Evolutionary conservation across 1,140 invertebrate genomes (phyloP).

Genomic region (Chionoecetes opilio): DNA sequence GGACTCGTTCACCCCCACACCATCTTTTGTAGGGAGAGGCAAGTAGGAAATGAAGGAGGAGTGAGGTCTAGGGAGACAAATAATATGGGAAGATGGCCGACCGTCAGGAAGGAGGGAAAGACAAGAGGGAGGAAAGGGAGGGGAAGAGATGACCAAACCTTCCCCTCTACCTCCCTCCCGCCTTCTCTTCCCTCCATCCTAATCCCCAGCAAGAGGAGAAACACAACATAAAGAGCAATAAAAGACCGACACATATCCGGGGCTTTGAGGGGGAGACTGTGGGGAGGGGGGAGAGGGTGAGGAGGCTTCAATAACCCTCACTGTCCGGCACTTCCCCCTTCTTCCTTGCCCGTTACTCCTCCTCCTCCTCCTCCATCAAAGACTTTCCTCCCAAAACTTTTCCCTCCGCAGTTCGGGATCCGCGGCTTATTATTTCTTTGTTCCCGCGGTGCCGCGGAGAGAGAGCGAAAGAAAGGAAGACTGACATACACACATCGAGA

Average conservation of each 20-base stretch:
- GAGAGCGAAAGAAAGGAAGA: background rate
- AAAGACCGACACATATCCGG: constrained; percentile 61
- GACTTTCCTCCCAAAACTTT: constrained; percentile 74
- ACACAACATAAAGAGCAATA: constrained; percentile 69
- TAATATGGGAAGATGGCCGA: constrained; percentile 58
- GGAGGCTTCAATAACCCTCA: constrained; percentile 36
- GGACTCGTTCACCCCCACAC: background rate
- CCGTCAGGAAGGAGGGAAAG: constrained; percentile 23
- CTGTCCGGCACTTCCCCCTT: constrained; percentile 41
- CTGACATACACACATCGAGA: background rate
- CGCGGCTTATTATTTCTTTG: constrained; percentile 79
- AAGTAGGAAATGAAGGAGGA: background rate
- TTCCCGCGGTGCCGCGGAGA: constrained; percentile 69
- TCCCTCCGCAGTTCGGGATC: constrained; percentile 74
- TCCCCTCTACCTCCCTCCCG: background rate
- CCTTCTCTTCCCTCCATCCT: background rate
- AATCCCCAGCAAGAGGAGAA: constrained; percentile 50
- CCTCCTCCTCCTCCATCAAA: constrained; percentile 68
- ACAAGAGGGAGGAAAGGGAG: background rate
- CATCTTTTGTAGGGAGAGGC: background rate
- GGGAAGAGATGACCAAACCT: constrained; percentile 14
- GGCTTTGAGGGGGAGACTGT: background rate
- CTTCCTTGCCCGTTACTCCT: background rate
- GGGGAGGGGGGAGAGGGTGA: background rate
- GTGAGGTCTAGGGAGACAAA: constrained; percentile 20